phyloP scores from a whole-genome alignment of 2,797 vertebrate genomes.

The Brachyrhaphis roseni region DNA sequence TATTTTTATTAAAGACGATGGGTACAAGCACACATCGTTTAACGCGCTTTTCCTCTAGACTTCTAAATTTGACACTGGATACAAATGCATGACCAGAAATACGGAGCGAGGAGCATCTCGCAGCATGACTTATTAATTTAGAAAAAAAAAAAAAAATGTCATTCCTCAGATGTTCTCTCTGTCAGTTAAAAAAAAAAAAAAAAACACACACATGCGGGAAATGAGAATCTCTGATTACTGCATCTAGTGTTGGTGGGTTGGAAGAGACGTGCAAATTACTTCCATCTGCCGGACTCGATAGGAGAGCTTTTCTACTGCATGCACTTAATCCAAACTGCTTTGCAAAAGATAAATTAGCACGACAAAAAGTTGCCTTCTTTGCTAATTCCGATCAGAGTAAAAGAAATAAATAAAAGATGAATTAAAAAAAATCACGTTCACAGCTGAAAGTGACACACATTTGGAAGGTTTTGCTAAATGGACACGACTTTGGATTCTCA shows the following conservation, averaged over 20 bases:
- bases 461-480: neutral
- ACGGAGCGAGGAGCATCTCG: neutral
- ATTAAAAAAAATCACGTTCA: neutral
- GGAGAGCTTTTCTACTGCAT: neutral
- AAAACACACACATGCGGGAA: neutral
- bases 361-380: neutral
- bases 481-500: neutral
- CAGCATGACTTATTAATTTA: neutral
- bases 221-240: neutral
- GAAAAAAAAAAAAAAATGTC: neutral
- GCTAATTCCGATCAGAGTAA: neutral
- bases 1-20: neutral
- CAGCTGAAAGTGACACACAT: neutral
- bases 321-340: neutral
- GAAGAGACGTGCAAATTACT: neutral
- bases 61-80: neutral
- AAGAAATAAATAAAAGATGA: too few species aligned
- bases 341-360: neutral
- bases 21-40: neutral
- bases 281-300: neutral
- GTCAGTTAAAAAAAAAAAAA: neutral
- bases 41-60: neutral
- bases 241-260: neutral
- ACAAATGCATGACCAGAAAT: neutral
- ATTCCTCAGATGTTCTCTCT: neutral